phyloP scores from a whole-genome alignment of 1,140 invertebrate genomes.

The Drosophila biarmipes region DNA sequence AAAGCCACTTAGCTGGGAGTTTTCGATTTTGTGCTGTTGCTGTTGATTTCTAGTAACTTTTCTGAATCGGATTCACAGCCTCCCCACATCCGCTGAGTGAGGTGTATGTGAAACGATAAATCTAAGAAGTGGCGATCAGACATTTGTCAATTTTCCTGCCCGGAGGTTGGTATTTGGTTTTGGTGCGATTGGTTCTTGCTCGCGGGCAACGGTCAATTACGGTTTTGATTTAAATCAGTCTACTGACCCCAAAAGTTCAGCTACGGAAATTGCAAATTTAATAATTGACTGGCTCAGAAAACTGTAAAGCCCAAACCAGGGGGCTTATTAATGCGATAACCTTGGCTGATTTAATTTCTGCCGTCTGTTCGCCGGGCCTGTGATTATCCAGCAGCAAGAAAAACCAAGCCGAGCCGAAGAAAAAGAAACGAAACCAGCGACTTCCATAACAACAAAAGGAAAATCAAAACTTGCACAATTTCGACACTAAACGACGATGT shows the following conservation, averaged over 20 bases:
- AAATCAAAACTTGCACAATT: constrained; percentile 81
- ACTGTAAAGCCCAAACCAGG: constrained; percentile 58
- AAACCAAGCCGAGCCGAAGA: constrained; percentile 14
- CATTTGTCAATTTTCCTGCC: constrained; percentile 72
- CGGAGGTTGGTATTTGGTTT: constrained; percentile 43
- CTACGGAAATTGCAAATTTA: constrained; percentile 84
- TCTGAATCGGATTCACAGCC: constrained; percentile 40
- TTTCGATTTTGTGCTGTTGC: constrained; percentile 1
- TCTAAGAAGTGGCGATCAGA: constrained; percentile 30
- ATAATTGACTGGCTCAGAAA: constrained; percentile 76
- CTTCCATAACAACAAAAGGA: constrained; percentile 55
- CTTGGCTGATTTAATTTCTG: constrained; percentile 82
- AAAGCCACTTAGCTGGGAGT: constrained; percentile 69
- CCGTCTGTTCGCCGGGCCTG: constrained; percentile 54
- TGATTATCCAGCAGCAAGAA: constrained; percentile 59
- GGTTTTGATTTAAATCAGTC: constrained; percentile 84
- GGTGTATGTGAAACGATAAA: constrained; percentile 4
- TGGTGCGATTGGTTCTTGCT: constrained; percentile 27
- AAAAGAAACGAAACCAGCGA: constrained; percentile 24
- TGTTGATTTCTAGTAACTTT: not conserved
- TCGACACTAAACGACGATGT: constrained; percentile 79
- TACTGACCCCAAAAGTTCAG: constrained; percentile 84
- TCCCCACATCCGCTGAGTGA: constrained; percentile 58
- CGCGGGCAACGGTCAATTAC: constrained; percentile 75
- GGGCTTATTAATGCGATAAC: constrained; percentile 83